Conservation (phyloP, 2,888 invertebrate genomes). For the Nineta flava region DNA sequence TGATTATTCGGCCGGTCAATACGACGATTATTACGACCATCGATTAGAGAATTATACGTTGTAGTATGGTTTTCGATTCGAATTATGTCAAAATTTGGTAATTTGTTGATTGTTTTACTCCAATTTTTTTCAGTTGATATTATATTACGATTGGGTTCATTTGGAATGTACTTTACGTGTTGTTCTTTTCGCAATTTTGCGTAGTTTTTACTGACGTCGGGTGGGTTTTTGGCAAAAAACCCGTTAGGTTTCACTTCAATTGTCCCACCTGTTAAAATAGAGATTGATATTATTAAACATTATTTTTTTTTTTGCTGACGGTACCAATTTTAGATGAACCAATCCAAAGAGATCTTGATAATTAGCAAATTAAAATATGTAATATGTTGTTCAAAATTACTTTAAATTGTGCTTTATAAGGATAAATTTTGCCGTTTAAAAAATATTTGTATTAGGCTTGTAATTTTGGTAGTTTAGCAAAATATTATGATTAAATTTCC, state of each 20-base stretch:
- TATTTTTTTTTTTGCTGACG: too few relatives aligned
- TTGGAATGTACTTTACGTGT: slow-evolving; percentile 12
- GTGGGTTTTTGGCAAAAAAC: slow-evolving; percentile 30
- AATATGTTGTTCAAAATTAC: too few relatives aligned
- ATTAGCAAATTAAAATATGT: too few relatives aligned
- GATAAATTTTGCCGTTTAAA: too few relatives aligned
- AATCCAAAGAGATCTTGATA: too few relatives aligned
- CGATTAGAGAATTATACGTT: background rate
- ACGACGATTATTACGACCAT: slow-evolving; percentile 4
- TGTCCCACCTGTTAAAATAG: slow-evolving; percentile 27
- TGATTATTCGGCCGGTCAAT: slow-evolving; percentile 1
- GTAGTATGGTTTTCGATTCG: background rate
- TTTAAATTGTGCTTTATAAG: too few relatives aligned
- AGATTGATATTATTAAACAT: too few relatives aligned
- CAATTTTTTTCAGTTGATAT: background rate
- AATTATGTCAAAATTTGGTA: background rate
- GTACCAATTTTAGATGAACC: too few relatives aligned
- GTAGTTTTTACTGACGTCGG: slow-evolving; percentile 34
- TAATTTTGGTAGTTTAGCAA: too few relatives aligned
- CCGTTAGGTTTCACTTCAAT: slow-evolving; percentile 34
- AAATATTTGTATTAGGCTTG: too few relatives aligned
- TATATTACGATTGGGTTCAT: background rate
- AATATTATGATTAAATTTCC: too few relatives aligned
- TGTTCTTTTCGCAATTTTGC: slow-evolving; percentile 33
- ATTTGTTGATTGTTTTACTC: too few relatives aligned